These are phyloP conservation scores for Ursus arctos DNA, from an alignment of 2,113 vertebrate genomes.

Conservation along the genomic window DNA sequence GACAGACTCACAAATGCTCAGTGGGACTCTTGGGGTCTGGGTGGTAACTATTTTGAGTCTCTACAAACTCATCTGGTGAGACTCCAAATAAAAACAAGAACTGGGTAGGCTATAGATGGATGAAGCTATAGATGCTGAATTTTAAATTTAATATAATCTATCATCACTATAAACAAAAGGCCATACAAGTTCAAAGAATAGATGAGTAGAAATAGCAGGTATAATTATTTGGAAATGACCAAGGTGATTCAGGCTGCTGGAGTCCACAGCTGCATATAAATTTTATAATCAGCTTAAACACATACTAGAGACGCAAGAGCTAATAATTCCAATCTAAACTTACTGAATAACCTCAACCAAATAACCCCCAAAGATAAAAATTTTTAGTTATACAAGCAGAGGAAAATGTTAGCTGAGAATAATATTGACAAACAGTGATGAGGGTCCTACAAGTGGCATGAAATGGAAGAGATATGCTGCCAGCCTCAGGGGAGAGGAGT, in stretches of 20 bases:
- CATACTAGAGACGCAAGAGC: neutral
- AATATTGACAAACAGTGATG: neutral
- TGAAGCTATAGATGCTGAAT: neutral
- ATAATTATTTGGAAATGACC: neutral
- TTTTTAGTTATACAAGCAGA: neutral
- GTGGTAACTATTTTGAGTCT: neutral
- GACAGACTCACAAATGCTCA: neutral
- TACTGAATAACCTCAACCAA: slow-evolving; percentile 27
- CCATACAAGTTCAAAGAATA: neutral
- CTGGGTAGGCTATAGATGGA: neutral
- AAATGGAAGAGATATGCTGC: neutral
- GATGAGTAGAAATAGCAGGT: neutral
- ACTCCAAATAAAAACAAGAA: slow-evolving; percentile 26
- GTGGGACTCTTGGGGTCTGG: neutral
- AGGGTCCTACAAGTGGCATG: neutral
- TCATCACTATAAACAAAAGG: slow-evolving; percentile 24
- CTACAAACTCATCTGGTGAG: neutral
- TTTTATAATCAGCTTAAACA: neutral
- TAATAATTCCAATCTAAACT: slow-evolving; percentile 29
- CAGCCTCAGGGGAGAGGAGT: slow-evolving; percentile 7
- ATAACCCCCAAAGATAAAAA: neutral
- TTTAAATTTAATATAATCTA: slow-evolving; percentile 35
- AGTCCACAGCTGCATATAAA: neutral
- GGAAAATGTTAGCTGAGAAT: slow-evolving; percentile 46
- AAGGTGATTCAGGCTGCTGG: neutral